Percentiles rank a stretch among this genome's conserved stretches.
Conservation (phyloP, 2,113 vertebrate species). For the Sturnira hondurensis region DNA sequence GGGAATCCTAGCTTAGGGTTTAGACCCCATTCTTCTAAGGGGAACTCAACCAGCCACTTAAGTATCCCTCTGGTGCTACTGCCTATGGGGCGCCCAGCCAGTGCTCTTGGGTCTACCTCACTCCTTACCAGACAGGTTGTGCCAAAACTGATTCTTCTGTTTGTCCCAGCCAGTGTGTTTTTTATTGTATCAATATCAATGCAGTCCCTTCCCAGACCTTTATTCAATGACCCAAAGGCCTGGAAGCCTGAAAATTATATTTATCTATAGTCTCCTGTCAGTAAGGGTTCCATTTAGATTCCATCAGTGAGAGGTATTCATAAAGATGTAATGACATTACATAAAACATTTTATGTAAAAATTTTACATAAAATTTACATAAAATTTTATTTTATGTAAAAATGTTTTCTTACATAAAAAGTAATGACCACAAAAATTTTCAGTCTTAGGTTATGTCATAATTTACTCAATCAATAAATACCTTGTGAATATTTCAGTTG, state of each 20-base stretch:
- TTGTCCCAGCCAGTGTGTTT: not conserved
- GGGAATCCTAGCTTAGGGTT: too few species aligned
- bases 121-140: too few species aligned
- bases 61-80: too few species aligned
- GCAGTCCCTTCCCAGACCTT: not conserved
- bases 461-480: not conserved
- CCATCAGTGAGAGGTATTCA: not conserved
- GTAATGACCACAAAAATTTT: not conserved
- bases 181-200: not conserved
- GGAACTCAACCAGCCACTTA: too few species aligned
- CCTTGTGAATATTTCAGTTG: not conserved
- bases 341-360: too few species aligned
- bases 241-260: not conserved
- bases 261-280: not conserved
- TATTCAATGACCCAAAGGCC: not conserved
- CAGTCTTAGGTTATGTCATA: not conserved
- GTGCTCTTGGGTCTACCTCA: too few species aligned
- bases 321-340: too few species aligned
- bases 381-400: too few species aligned
- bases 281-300: not conserved
- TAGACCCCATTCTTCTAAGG: too few species aligned
- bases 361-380: too few species aligned
- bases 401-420: not conserved
- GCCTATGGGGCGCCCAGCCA: too few species aligned
- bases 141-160: not conserved